Percentiles rank a stretch among this genome's conserved stretches.
Evolutionary conservation across 2,888 invertebrate species (phyloP).

Genomic region (Vanessa cardui): DNA sequence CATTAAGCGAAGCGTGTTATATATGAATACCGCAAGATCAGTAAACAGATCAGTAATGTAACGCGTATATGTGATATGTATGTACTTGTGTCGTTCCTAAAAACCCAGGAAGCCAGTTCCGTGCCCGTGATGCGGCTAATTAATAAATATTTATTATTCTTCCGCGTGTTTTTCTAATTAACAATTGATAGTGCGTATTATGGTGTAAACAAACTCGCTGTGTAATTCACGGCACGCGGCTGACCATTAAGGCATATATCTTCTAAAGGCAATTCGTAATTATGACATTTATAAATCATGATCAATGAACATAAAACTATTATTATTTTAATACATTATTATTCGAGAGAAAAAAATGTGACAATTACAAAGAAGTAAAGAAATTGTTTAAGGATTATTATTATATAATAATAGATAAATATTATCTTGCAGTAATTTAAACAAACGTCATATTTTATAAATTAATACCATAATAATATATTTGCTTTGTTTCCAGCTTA

Average conservation of each 20-base stretch:
- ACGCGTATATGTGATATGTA: conserved; percentile 55
- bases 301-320: conserved; percentile 14
- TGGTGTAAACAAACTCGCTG: conserved; percentile 34
- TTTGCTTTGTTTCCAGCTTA: too few species aligned
- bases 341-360: conserved; percentile 12
- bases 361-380: background rate
- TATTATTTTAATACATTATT: background rate
- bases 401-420: too few species aligned
- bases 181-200: conserved; percentile 45
- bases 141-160: conserved; percentile 68
- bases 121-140: conserved; percentile 65
- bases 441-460: too few species aligned
- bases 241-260: conserved; percentile 57
- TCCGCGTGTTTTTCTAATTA: conserved; percentile 71
- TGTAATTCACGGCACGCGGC: conserved; percentile 43
- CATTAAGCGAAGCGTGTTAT: conserved; percentile 53
- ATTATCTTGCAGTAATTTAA: too few species aligned
- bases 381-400: background rate
- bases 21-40: conserved; percentile 37
- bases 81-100: conserved; percentile 58
- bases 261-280: conserved; percentile 48
- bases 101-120: conserved; percentile 68
- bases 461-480: too few species aligned
- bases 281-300: conserved; percentile 25
- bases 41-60: conserved; percentile 60